Evolutionary conservation across 1,140 invertebrate species (phyloP).

Genomic region (Panagrolaimus sp.): DNA sequence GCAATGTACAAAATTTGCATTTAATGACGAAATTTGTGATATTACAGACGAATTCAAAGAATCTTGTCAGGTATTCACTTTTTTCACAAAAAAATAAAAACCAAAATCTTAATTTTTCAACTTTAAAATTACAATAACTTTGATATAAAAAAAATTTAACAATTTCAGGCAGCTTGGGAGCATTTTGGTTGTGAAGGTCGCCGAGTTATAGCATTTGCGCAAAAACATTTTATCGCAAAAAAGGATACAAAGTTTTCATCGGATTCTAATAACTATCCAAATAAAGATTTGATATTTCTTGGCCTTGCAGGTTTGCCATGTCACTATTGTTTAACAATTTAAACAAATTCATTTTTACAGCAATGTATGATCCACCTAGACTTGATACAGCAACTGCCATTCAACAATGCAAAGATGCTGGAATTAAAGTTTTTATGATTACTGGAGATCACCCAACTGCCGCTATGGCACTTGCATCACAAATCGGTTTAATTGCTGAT

Average conservation of each 20-base stretch:
- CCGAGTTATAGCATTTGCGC: conserved; percentile 46
- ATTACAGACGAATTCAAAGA: conserved; percentile 49
- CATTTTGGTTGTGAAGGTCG: conserved; percentile 46
- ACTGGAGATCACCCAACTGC: conserved; percentile 47
- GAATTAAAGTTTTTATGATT: conserved; percentile 40
- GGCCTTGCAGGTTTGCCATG: too few relatives aligned
- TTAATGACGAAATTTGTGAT: conserved; percentile 36
- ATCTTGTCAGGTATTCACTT: conserved; percentile 37
- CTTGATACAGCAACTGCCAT: conserved; percentile 31
- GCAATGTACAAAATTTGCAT: conserved; percentile 32
- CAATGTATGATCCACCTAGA: conserved; percentile 55
- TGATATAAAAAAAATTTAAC: too few relatives aligned
- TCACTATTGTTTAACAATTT: too few relatives aligned
- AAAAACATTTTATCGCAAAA: conserved; percentile 38
- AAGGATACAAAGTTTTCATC: conserved; percentile 33
- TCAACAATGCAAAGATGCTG: conserved; percentile 38
- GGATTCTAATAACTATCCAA: conserved; percentile 36
- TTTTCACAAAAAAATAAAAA: too few relatives aligned
- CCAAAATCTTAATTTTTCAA: too few relatives aligned
- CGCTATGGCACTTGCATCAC: conserved; percentile 38
- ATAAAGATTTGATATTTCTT: conserved; percentile 41
- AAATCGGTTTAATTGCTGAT: conserved; percentile 33
- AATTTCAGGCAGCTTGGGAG: conserved; percentile 34
- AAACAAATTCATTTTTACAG: too few relatives aligned
- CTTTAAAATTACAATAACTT: too few relatives aligned